Base-by-base conservation (phyloP, 2,797 vertebrate genomes). In the Astyanax mexicanus region DNA sequence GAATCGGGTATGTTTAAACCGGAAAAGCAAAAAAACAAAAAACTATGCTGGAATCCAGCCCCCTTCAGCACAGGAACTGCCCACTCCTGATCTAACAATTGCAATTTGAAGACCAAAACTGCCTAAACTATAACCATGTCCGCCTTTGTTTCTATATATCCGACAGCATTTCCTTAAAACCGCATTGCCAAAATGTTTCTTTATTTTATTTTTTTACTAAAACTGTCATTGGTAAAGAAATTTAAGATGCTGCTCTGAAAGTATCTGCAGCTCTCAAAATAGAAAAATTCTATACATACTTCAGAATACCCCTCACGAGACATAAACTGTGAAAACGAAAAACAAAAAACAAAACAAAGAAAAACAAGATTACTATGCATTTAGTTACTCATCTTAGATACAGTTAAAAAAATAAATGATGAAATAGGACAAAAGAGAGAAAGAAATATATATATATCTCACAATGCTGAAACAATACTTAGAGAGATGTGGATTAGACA, bases 231-330 rank as follows among this genome's bases (percentile, higher is more conserved):
- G 45, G 71, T 79, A 74, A 60, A 66, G 68, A 71, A 70, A 55
- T 69, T 21, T 49, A 44, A 57, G 27, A 75, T 54, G 58, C 73
- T 35, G 67, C 69, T 65, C n/a, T n/a, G n/a, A 49, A 69, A 80
- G 55, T 42, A 69, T 42, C 38, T 69, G 69, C 69, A 64, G 37
- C 55, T 23, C 47, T 68, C 12, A 72, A 61, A 76, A 80, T 79
- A 68, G 60, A 65, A 57, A 80, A 74, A 75, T 68, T 74, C 69
- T 77, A 66, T 77, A 79, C 77, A 74, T 69, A 76, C 6, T 38
- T 55, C 25, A 68, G 66, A 72, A 77, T 54, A 69, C 49, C 65
- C 74, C 65, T 73, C 47, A 68, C 52, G 62, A 68, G 47, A 74
- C 54, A n/a, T n/a, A 17, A 27, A 58, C 51, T 66, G 51, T n/a